Evolutionary conservation across 1,140 invertebrate genomes (phyloP).

Genomic region (Heliconius himera): DNA sequence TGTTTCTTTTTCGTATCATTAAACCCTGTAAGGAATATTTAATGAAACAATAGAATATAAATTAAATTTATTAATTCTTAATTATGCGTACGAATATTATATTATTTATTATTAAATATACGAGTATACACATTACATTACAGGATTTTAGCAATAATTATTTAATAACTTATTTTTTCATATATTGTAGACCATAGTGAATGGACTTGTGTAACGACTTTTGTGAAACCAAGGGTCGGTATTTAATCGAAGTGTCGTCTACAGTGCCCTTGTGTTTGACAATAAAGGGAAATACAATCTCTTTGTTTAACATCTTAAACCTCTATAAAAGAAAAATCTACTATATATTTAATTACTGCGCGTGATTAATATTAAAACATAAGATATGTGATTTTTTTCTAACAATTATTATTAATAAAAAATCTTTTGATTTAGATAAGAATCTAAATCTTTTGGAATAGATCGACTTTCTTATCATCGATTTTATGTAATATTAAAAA

Average conservation of each 20-base stretch:
- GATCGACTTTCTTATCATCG: no score
- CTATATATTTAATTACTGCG: not conserved
- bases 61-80: not conserved
- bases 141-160: no score
- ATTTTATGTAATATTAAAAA: no score
- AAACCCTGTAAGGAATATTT: not conserved
- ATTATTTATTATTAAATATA: no score
- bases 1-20: not conserved
- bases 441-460: no score
- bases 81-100: not conserved
- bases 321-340: slow-evolving; percentile 32
- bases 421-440: no score
- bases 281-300: slow-evolving; percentile 45
- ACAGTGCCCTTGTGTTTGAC: slow-evolving; percentile 66
- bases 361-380: not conserved
- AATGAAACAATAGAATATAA: not conserved
- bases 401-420: not conserved
- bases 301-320: slow-evolving; percentile 2
- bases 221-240: slow-evolving; percentile 72
- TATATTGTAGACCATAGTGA: no score
- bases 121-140: no score
- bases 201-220: slow-evolving; percentile 48
- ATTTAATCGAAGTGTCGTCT: slow-evolving; percentile 73
- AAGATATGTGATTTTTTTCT: no score
- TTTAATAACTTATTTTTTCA: no score